Evolutionary conservation across 2,888 invertebrate species (phyloP).

Genomic region (Leuctra nigra): DNA sequence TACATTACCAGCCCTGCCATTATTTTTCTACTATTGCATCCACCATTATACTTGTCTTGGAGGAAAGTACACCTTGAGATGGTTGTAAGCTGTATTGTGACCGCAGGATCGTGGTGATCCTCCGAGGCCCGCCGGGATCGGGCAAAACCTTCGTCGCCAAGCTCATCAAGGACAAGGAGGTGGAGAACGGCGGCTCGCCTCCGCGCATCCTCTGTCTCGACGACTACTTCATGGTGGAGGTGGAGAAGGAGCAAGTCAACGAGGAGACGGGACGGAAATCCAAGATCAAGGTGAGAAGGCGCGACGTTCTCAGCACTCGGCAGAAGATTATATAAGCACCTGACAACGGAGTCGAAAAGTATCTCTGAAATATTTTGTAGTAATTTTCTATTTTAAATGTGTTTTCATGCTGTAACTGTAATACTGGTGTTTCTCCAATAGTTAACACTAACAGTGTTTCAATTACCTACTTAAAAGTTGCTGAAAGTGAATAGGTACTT

Average conservation of each 20-base stretch:
- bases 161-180: constrained; percentile 73
- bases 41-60: not conserved
- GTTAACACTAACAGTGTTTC: no score
- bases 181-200: constrained; percentile 80
- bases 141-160: constrained; percentile 90
- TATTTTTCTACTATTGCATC: not conserved
- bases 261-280: constrained; percentile 66
- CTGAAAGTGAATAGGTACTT: no score
- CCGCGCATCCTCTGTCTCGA: constrained; percentile 89
- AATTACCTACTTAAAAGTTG: no score
- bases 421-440: no score
- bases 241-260: constrained; percentile 64
- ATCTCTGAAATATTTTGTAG: no score
- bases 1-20: no score
- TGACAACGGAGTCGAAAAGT: no score
- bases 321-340: no score
- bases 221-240: constrained; percentile 91
- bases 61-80: not conserved
- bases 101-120: constrained; percentile 57
- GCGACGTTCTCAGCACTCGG: not conserved
- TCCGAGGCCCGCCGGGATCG: constrained; percentile 90
- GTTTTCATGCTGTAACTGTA: no score
- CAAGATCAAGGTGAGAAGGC: constrained; percentile 47
- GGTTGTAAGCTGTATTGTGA: not conserved
- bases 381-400: no score